Evolutionary conservation across 92 coral and sea anemone genomes (phyloP).

Genomic region (Porites divaricata): DNA sequence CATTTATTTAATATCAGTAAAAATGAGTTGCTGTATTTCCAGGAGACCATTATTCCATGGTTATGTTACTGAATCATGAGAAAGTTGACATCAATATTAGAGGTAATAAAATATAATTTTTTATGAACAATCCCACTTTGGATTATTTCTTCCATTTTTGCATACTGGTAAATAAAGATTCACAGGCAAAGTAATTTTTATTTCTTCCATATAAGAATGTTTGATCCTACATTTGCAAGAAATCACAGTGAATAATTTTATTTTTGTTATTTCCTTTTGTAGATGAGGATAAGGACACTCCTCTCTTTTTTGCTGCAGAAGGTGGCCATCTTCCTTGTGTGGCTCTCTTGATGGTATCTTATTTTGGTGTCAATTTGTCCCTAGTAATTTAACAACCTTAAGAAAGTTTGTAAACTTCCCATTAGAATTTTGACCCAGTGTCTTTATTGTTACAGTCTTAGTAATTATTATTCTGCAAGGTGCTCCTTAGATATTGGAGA

Average conservation of each 20-base stretch:
- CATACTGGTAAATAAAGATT: too few relatives aligned
- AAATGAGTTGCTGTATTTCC: not conserved
- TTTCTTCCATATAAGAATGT: too few relatives aligned
- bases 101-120: slow-evolving; percentile 52
- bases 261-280: not conserved
- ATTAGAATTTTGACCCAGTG: too few relatives aligned
- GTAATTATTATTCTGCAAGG: too few relatives aligned
- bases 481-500: too few relatives aligned
- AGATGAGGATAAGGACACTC: slow-evolving; percentile 90
- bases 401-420: too few relatives aligned
- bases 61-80: slow-evolving; percentile 78
- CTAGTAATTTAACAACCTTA: too few relatives aligned
- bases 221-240: not conserved
- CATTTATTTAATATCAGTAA: not conserved
- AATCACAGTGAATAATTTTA: not conserved
- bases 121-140: too few relatives aligned
- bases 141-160: too few relatives aligned
- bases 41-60: slow-evolving; percentile 97
- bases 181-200: too few relatives aligned
- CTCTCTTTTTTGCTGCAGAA: slow-evolving; percentile 90
- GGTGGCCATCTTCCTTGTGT: slow-evolving; percentile 98
- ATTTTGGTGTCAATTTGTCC: too few relatives aligned
- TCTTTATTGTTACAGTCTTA: too few relatives aligned
- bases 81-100: slow-evolving; percentile 86
- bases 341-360: slow-evolving; percentile 89